These are phyloP conservation scores for Leptinotarsa texana DNA, from an alignment of 1,140 invertebrate species.

Conservation along the genomic window DNA sequence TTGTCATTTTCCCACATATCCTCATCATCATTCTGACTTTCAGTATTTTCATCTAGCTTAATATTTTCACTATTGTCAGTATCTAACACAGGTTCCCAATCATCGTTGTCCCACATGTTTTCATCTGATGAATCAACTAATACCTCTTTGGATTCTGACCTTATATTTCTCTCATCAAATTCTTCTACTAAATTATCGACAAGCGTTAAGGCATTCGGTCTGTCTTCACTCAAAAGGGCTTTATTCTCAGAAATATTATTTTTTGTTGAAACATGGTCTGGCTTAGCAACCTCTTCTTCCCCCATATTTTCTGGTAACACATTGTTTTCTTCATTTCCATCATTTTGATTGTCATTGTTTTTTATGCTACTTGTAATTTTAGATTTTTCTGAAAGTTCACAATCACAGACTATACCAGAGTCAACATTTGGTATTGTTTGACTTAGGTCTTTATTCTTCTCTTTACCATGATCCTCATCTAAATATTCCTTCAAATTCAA, in stretches of 20 bases:
- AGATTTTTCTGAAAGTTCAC: not conserved
- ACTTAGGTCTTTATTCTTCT: too few relatives aligned
- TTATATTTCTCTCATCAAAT: constrained; percentile 14
- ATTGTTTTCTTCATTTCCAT: not conserved
- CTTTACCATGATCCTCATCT: not conserved
- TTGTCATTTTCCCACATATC: constrained; percentile 46
- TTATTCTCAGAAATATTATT: not conserved
- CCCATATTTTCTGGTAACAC: not conserved
- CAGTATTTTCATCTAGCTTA: constrained; percentile 23
- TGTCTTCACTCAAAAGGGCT: not conserved
- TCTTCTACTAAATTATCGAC: constrained; percentile 7
- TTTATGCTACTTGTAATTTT: not conserved
- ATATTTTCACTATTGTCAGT: not conserved
- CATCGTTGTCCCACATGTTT: constrained; percentile 51
- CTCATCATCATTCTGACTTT: constrained; percentile 35
- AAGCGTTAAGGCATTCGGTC: not conserved
- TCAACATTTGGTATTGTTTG: not conserved
- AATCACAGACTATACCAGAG: not conserved
- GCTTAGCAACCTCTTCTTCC: not conserved
- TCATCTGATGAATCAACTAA: constrained; percentile 29
- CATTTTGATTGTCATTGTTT: not conserved
- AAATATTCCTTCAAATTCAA: constrained; percentile 60
- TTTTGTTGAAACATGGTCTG: not conserved
- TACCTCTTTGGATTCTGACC: not conserved
- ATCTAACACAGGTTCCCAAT: constrained; percentile 37